Conservation (phyloP, 2,888 invertebrate genomes). For the Lasioglossum morio region DNA sequence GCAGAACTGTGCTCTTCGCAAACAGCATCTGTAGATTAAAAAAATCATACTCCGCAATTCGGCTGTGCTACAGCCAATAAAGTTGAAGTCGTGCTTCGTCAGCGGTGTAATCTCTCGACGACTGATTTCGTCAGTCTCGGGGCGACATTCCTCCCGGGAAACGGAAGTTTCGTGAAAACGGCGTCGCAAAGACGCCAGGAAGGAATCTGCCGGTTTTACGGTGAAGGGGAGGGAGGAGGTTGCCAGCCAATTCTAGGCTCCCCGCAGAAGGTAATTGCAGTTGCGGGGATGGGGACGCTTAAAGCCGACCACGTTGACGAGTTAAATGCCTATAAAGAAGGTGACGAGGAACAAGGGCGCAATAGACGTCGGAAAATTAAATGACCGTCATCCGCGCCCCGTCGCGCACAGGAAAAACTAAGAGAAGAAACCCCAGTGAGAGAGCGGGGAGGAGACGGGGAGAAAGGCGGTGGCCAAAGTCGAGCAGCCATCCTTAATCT, state of each 20-base stretch:
- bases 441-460: not conserved
- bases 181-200: not conserved
- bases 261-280: slow-evolving; percentile 25
- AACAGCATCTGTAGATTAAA: not conserved
- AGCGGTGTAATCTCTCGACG: not conserved
- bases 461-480: slow-evolving; percentile 30
- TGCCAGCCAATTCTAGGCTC: slow-evolving; percentile 24
- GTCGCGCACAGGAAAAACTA: slow-evolving; percentile 26
- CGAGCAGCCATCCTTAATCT: slow-evolving; percentile 68
- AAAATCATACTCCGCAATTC: not conserved
- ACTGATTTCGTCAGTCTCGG: not conserved
- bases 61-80: not conserved
- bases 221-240: not conserved
- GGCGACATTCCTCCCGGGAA: not conserved
- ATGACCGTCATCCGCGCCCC: slow-evolving; percentile 27
- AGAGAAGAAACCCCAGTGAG: not conserved
- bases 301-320: slow-evolving; percentile 38
- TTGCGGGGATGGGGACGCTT: not conserved
- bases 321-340: slow-evolving; percentile 43
- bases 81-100: not conserved
- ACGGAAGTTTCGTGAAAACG: not conserved
- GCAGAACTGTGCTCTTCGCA: no score
- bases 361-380: slow-evolving; percentile 52
- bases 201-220: slow-evolving; percentile 4
- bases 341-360: slow-evolving; percentile 28